Evolutionary conservation across 2,797 vertebrate species (phyloP).

Genomic region (Pseudomugil tenellus): DNA sequence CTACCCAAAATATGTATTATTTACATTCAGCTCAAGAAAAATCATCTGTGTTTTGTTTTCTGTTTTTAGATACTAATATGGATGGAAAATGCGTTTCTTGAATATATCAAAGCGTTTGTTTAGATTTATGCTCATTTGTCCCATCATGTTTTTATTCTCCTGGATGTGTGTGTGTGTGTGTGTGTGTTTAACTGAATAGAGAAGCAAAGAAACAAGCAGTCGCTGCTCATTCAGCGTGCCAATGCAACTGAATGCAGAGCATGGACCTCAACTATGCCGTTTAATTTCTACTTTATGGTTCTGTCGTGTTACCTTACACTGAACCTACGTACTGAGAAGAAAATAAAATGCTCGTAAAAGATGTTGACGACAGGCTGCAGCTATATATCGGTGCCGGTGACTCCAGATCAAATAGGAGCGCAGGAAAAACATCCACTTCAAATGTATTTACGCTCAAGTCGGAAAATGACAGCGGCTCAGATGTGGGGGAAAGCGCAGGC

Average conservation of each 20-base stretch:
- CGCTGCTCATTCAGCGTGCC: conserved; percentile 24
- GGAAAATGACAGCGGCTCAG: conserved; percentile 67
- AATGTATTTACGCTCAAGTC: conserved; percentile 69
- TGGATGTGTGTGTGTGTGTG: conserved; percentile 4
- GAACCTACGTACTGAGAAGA: conserved; percentile 22
- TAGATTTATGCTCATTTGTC: conserved; percentile 31
- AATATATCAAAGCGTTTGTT: conserved; percentile 14
- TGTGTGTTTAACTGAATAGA: conserved; percentile 2
- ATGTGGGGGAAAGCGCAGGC: conserved; percentile 62
- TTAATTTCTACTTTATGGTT: conserved; percentile 47
- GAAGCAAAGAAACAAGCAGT: conserved; percentile 13
- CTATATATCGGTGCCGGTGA: conserved; percentile 23
- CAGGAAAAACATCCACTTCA: conserved; percentile 64
- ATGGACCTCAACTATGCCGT: conserved; percentile 6
- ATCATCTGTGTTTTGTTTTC: conserved; percentile 2
- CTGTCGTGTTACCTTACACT: conserved; percentile 47
- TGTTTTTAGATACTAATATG: conserved; percentile 3
- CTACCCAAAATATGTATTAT: conserved; percentile 10
- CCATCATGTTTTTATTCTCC: conserved; percentile 16
- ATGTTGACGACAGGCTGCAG: conserved; percentile 53
- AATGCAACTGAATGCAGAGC: conserved; percentile 26
- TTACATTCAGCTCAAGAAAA: conserved; percentile 23
- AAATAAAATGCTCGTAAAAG: conserved; percentile 54
- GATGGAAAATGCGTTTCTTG: conserved; percentile 3
- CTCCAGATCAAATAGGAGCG: conserved; percentile 58